Percentiles rank a stretch among this genome's conserved stretches.
phyloP scores from a whole-genome alignment of 2,797 vertebrate species.

The Sebastes diaconus region DNA sequence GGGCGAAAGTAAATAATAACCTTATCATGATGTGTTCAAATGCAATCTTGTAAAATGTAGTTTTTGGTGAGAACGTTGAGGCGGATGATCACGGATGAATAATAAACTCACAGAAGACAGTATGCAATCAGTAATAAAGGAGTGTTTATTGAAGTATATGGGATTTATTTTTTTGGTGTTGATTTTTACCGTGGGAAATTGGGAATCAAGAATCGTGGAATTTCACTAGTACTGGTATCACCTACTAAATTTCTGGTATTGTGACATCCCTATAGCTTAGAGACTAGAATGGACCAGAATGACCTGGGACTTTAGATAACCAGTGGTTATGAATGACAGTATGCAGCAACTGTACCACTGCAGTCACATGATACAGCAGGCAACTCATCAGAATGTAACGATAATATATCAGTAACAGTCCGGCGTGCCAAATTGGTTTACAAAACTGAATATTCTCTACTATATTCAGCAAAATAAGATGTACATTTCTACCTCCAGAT shows the following conservation, averaged over 20 bases:
- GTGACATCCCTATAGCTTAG: background rate
- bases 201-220: too few species aligned
- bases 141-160: too few species aligned
- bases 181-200: too few species aligned
- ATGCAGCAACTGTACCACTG: background rate
- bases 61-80: background rate
- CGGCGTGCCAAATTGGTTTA: background rate
- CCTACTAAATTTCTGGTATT: too few species aligned
- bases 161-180: too few species aligned
- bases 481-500: background rate
- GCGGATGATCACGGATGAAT: background rate
- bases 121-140: too few species aligned
- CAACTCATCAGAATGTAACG: background rate
- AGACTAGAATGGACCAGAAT: background rate
- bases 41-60: background rate
- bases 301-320: background rate
- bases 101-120: background rate
- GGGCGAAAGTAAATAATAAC: too few species aligned
- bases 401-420: background rate
- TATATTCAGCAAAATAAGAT: background rate
- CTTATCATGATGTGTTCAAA: background rate
- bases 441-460: background rate
- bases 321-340: background rate
- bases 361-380: background rate
- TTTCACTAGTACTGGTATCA: too few species aligned